Percentiles rank a stretch among this genome's conserved stretches.
Conservation (phyloP, 2,797 vertebrate species). For the Okamejei kenojei region DNA sequence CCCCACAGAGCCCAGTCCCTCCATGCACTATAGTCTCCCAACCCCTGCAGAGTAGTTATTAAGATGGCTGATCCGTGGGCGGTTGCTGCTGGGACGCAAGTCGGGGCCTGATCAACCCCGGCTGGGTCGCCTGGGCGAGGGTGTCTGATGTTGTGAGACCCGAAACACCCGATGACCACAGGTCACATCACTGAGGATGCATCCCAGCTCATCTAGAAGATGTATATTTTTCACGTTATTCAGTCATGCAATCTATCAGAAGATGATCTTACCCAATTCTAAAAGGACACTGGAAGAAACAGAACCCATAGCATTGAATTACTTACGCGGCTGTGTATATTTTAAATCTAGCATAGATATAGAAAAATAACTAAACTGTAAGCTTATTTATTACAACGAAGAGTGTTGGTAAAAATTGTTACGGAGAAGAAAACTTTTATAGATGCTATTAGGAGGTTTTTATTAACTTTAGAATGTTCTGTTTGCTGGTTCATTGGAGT, state of each 20-base stretch:
- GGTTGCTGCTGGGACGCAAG: too few species aligned
- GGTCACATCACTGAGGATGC: too few species aligned
- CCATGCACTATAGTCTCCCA: too few species aligned
- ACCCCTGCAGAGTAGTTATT: too few species aligned
- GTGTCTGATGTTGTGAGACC: too few species aligned
- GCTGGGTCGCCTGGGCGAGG: too few species aligned
- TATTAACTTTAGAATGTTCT: not conserved
- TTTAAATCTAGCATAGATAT: not conserved
- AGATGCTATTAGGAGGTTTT: not conserved
- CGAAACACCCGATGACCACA: too few species aligned
- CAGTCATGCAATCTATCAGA: not conserved
- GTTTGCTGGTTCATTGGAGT: constrained; percentile 8
- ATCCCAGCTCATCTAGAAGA: too few species aligned
- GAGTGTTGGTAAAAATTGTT: not conserved
- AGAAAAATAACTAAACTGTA: not conserved
- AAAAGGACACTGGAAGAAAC: not conserved
- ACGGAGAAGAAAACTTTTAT: not conserved
- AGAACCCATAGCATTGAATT: not conserved
- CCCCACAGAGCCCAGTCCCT: too few species aligned
- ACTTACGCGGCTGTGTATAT: not conserved
- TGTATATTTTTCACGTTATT: too few species aligned
- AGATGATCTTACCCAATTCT: not conserved
- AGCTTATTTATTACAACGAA: not conserved
- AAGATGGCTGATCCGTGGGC: too few species aligned
- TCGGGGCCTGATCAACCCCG: too few species aligned